A percentile compares a stretch with the other conserved stretches of the same genome.
Conservation (phyloP, 92 coral and sea anemone species). For the Anthopleura xanthogrammica region DNA sequence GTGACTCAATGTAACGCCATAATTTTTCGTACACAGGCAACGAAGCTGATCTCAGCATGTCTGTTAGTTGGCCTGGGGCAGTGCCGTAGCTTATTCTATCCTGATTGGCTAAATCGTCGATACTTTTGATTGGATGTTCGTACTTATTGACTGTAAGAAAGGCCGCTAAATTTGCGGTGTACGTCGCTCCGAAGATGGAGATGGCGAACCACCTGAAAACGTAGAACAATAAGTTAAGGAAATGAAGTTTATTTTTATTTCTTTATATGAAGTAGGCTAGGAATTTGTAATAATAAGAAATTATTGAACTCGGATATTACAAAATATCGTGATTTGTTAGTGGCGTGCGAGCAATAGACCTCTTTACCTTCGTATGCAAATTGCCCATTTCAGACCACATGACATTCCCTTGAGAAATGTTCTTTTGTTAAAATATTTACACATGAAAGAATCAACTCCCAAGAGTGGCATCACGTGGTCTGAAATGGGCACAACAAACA, state of each 20-base stretch:
- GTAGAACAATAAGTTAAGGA: neutral
- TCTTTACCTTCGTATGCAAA: no score
- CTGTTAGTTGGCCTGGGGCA: conserved; percentile 66
- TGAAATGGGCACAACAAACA: no score
- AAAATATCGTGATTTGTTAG: no score
- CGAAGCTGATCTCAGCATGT: conserved; percentile 49
- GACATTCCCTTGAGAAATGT: no score
- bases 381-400: no score
- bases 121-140: conserved; percentile 73
- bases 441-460: no score
- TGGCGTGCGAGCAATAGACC: no score
- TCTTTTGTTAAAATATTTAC: no score
- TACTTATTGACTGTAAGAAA: conserved; percentile 77
- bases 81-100: conserved; percentile 67
- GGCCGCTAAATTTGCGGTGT: conserved; percentile 88
- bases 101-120: conserved; percentile 77
- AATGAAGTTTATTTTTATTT: neutral
- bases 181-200: conserved; percentile 84
- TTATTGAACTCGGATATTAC: no score
- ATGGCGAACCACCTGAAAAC: conserved; percentile 81
- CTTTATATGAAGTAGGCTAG: no score
- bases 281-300: no score
- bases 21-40: conserved; percentile 72
- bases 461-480: no score
- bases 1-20: conserved; percentile 67